Evolutionary conservation across 2,888 invertebrate genomes (phyloP), one percentile per base, ranked within the genome.

Genomic region (Amphipoea oculea): DNA sequence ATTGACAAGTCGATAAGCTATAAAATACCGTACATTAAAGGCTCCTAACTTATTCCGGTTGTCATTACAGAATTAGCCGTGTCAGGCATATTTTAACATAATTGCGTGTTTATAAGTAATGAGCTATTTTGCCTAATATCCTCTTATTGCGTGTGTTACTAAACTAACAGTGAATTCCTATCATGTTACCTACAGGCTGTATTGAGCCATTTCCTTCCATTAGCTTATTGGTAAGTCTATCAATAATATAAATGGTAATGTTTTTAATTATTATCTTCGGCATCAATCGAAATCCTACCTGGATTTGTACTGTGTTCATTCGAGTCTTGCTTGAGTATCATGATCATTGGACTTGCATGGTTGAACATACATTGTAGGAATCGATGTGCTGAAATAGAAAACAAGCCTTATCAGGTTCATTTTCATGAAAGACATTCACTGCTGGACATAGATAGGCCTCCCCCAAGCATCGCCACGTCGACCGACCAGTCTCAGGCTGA

Each of bases 171-270:
- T 65, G 29, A 62, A 85, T 86, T 83, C 72, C 65, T 54, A 67
- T 14, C 51, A 67, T 77, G n/a, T 75, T 73, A 66, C 51, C 42
- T 45, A 45, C 51, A 17, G 23, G n/a, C 62, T 66, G 42, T 78
- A 85, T 81, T 78, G 70, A 80, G 78, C 62, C 67, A 86, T 86
- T 81, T 86, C 86, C 85, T 78, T 67, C 12, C 48, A 72, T 73
- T 73, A 66, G 17, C 11, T 42, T 84, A 70, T 76, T 66, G 14
- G 29, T 23, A 69, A 40, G 20, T 69, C 29, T 71, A 71, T 68
- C 36, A 40, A 68, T 75, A 75, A 45, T 74, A 69, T 29, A 72
- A 77, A 81, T 75, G 23, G 4, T 67, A 40, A 70, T 45, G 42
- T 81, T 54, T 57, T 48, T 66, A 57, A 20, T 63, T 74, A 36